Evolutionary conservation across 2,113 vertebrate species (phyloP).

Genomic region (Mohoua ochrocephala): DNA sequence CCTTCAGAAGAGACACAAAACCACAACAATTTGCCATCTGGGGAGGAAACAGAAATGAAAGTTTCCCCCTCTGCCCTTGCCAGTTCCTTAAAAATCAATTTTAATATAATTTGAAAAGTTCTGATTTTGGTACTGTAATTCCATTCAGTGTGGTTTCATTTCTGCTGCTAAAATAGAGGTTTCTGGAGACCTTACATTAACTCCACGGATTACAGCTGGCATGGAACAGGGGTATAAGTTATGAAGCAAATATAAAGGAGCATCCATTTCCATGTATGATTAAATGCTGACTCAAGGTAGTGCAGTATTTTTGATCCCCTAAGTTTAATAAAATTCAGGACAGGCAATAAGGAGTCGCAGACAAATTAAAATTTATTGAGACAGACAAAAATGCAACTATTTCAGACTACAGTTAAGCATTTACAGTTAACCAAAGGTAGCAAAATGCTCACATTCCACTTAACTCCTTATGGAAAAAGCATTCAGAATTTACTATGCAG

Average conservation of each 20-base stretch:
- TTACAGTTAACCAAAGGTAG: slow-evolving; percentile 73
- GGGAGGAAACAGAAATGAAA: not conserved
- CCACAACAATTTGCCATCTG: not conserved
- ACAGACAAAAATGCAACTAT: slow-evolving; percentile 79
- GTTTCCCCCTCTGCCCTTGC: not conserved
- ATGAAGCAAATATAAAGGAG: not conserved
- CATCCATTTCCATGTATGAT: not conserved
- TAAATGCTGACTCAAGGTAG: not conserved
- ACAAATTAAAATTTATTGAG: slow-evolving; percentile 84
- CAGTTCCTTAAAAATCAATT: not conserved
- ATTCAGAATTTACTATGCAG: slow-evolving; percentile 74
- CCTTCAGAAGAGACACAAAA: not conserved
- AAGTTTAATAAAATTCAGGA: slow-evolving; percentile 17
- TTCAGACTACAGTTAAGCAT: slow-evolving; percentile 76
- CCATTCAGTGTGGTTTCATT: not conserved
- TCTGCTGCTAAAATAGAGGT: not conserved
- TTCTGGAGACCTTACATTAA: not conserved
- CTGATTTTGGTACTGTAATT: not conserved
- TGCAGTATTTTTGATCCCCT: not conserved
- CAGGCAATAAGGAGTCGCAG: slow-evolving; percentile 36
- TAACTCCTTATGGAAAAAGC: slow-evolving; percentile 73
- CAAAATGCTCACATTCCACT: slow-evolving; percentile 78
- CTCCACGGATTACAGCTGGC: not conserved
- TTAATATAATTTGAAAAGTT: not conserved
- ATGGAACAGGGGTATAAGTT: not conserved